Conservation (phyloP, 2,113 vertebrate genomes). For the Noctilio leporinus region DNA sequence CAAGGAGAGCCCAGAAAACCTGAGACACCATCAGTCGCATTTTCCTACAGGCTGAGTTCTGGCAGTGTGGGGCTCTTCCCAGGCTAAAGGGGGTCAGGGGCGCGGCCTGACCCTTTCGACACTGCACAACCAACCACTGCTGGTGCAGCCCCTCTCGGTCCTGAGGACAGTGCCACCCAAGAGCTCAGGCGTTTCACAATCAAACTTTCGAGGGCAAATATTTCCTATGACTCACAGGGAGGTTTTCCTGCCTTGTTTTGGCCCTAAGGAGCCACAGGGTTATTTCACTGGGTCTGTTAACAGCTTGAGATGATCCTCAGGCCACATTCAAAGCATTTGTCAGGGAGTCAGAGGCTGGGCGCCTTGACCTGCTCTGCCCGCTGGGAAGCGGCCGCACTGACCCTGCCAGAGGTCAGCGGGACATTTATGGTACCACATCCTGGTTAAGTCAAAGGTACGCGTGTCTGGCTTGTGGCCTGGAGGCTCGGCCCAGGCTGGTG, state of each 20-base stretch:
- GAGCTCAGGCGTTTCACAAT: not conserved
- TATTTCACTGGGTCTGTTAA: not conserved
- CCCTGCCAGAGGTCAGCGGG: not conserved
- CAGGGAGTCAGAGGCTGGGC: not conserved
- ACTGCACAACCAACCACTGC: not conserved
- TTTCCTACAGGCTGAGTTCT: not conserved
- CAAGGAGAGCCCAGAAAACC: not conserved
- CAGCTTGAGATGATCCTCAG: not conserved
- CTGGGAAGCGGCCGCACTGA: not conserved
- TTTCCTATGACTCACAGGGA: not conserved
- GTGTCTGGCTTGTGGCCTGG: not conserved
- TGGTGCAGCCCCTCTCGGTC: not conserved
- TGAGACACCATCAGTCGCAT: rapidly evolving
- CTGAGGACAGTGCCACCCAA: not conserved
- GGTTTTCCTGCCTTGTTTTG: not conserved
- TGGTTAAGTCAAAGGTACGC: not conserved
- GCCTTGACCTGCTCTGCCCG: not conserved
- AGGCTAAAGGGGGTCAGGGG: not conserved
- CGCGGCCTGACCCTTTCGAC: not conserved
- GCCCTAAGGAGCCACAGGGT: not conserved
- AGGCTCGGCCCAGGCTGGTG: not conserved
- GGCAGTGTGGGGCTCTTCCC: not conserved
- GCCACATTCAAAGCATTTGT: not conserved
- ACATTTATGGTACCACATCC: not conserved
- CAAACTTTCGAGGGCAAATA: not conserved